Evolutionary conservation across 2,113 vertebrate species (phyloP).

Genomic region (Cyrtonyx montezumae): DNA sequence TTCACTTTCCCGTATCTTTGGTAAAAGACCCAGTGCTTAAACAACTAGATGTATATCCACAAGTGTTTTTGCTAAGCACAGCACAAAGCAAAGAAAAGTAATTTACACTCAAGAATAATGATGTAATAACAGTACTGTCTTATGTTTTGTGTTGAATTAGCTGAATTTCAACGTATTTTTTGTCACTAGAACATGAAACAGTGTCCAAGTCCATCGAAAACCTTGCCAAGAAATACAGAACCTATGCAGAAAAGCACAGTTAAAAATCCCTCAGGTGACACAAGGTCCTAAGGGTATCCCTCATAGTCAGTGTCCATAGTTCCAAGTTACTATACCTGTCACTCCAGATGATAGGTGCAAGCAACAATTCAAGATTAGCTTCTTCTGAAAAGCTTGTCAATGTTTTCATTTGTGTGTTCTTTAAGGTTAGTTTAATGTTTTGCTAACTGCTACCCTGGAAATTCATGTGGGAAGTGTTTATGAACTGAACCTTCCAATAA

Average conservation of each 20-base stretch:
- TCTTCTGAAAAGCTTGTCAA: background rate
- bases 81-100: background rate
- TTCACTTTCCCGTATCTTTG: background rate
- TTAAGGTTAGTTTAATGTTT: background rate
- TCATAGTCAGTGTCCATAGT: accelerated
- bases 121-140: background rate
- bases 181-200: background rate
- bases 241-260: background rate
- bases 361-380: background rate
- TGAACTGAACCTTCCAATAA: background rate
- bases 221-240: background rate
- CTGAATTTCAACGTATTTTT: background rate
- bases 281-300: background rate
- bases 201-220: background rate
- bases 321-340: accelerated
- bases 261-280: background rate
- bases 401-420: background rate
- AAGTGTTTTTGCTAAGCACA: background rate
- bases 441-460: background rate
- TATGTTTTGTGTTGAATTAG: background rate
- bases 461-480: background rate
- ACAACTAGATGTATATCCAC: background rate
- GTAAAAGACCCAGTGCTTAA: background rate
- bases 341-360: background rate
- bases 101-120: background rate